A percentile compares a stretch with the other conserved stretches of the same genome.
phyloP scores from a whole-genome alignment of 1,140 invertebrate species.

The Anthonomus grandis region DNA sequence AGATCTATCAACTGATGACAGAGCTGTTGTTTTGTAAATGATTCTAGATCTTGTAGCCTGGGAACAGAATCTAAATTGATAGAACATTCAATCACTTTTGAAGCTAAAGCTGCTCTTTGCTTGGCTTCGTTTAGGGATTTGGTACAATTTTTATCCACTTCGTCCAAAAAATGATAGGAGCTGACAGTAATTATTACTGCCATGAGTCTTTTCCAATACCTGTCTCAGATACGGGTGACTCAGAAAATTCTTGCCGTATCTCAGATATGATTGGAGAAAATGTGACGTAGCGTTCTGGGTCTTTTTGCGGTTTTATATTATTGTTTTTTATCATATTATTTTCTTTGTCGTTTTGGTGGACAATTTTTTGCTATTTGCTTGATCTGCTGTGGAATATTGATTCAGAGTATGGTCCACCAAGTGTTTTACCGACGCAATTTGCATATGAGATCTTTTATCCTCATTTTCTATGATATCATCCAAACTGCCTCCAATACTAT shows the following conservation, averaged over 20 bases:
- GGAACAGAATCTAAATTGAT: conserved; percentile 39
- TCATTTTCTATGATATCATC: conserved; percentile 44
- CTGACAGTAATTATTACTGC: conserved; percentile 32
- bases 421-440: conserved; percentile 28
- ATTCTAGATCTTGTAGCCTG: conserved; percentile 40
- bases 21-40: conserved; percentile 34
- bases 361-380: neutral
- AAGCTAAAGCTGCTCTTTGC: conserved; percentile 27
- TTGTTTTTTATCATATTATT: no score
- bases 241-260: no score
- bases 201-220: no score
- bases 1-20: conserved; percentile 39
- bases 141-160: conserved; percentile 41
- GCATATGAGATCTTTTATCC: conserved; percentile 41
- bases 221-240: no score
- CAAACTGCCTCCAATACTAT: conserved; percentile 23
- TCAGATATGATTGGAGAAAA: conserved; percentile 23
- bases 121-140: conserved; percentile 37
- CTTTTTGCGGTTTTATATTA: no score
- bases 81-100: conserved; percentile 31
- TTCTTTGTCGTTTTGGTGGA: no score
- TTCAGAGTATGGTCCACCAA: conserved; percentile 23
- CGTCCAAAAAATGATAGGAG: conserved; percentile 42
- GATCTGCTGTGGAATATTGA: conserved; percentile 7
- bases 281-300: conserved; percentile 21